Conservation (phyloP, 2,797 vertebrate genomes). For the Onychomys arenicola region DNA sequence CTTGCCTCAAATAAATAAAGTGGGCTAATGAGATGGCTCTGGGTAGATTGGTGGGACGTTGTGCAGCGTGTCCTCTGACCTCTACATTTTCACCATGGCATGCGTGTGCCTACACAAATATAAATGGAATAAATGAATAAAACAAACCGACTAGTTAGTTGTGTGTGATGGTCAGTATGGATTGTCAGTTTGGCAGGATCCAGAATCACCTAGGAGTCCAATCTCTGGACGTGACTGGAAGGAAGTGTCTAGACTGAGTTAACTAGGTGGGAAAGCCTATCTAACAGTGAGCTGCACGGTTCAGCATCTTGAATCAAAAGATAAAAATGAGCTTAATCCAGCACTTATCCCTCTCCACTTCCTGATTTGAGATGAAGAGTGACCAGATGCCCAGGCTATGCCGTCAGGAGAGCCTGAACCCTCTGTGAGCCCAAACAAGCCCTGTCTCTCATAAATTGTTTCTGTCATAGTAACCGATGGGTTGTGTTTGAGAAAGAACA, state of each 20-base stretch:
- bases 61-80: not conserved
- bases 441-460: not conserved
- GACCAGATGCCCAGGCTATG: not conserved
- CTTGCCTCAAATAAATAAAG: not conserved
- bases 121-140: not conserved
- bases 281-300: not conserved
- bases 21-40: not conserved
- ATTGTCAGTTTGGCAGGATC: not conserved
- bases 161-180: not conserved
- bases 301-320: not conserved
- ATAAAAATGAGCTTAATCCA: not conserved
- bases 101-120: not conserved
- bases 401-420: not conserved
- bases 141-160: not conserved
- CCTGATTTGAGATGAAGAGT: not conserved
- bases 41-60: not conserved
- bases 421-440: not conserved
- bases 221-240: not conserved
- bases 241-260: not conserved
- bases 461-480: not conserved
- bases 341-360: not conserved
- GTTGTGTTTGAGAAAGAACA: not conserved
- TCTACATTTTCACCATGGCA: not conserved
- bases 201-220: not conserved
- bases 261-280: not conserved